Evolutionary conservation across 2,113 vertebrate species (phyloP).

Genomic region (Mastomys coucha): DNA sequence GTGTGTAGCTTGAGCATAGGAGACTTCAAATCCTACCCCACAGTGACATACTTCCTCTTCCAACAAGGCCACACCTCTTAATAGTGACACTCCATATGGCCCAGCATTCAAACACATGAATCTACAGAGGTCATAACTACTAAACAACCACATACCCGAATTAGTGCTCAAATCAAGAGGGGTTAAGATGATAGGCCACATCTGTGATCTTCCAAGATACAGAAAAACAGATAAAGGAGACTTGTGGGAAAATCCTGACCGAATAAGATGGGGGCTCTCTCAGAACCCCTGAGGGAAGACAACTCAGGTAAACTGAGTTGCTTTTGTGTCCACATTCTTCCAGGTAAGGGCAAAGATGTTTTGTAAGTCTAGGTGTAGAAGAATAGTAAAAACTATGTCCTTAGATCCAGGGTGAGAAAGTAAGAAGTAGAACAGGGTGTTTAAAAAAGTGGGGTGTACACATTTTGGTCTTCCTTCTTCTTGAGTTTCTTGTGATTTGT

Average conservation of each 20-base stretch:
- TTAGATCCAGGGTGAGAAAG: not conserved
- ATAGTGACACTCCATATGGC: too few relatives aligned
- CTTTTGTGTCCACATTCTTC: not conserved
- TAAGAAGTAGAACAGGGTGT: too few relatives aligned
- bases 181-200: not conserved
- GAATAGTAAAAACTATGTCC: not conserved
- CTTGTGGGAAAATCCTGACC: not conserved
- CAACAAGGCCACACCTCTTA: too few relatives aligned
- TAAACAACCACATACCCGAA: not conserved
- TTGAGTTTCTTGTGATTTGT: too few relatives aligned
- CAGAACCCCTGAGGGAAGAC: not conserved
- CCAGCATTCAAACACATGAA: too few relatives aligned
- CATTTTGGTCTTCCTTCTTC: too few relatives aligned
- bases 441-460: too few relatives aligned
- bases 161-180: not conserved
- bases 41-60: too few relatives aligned
- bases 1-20: too few relatives aligned
- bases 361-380: not conserved
- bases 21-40: too few relatives aligned
- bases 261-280: not conserved
- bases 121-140: too few relatives aligned
- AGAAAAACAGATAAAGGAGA: not conserved
- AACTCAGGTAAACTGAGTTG: not conserved
- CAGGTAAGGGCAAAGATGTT: not conserved
- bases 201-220: not conserved